Evolutionary conservation across 2,113 vertebrate species (phyloP).

Genomic region (Phaetusa simplex): DNA sequence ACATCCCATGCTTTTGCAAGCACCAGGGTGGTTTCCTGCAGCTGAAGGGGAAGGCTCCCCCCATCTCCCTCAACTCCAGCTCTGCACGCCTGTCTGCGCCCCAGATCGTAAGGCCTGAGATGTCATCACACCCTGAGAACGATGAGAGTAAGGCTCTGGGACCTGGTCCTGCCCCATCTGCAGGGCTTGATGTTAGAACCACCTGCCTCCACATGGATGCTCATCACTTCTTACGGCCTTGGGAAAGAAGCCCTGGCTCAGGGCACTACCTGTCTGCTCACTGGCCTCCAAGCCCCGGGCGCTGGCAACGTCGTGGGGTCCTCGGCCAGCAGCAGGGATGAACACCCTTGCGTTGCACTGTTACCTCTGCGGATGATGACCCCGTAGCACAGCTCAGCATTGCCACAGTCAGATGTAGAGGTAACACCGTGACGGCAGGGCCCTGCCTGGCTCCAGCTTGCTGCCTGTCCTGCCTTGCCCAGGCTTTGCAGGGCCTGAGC

Average conservation of each 20-base stretch:
- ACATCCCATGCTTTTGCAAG: not conserved
- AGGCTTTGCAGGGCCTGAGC: not conserved
- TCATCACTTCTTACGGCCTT: not conserved
- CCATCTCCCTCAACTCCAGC: not conserved
- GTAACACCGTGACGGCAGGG: not conserved
- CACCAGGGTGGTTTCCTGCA: not conserved
- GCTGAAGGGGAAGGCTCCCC: not conserved
- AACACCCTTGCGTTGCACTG: accelerated
- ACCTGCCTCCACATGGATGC: not conserved
- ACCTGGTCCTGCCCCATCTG: not conserved
- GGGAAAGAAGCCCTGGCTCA: not conserved
- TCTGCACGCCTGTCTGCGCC: not conserved
- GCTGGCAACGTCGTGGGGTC: not conserved
- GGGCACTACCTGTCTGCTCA: not conserved
- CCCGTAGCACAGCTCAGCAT: not conserved
- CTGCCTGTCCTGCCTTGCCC: not conserved
- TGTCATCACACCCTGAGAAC: not conserved
- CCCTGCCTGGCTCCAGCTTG: not conserved
- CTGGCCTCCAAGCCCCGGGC: not conserved
- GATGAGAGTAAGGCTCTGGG: not conserved
- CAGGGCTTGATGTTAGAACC: not conserved
- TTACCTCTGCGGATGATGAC: not conserved
- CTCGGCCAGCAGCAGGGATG: not conserved
- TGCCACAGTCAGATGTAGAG: not conserved
- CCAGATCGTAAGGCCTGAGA: not conserved